A percentile compares a stretch with the other conserved stretches of the same genome.
Evolutionary conservation across 2,888 invertebrate species (phyloP).

Genomic region (Crepidodera aurea): DNA sequence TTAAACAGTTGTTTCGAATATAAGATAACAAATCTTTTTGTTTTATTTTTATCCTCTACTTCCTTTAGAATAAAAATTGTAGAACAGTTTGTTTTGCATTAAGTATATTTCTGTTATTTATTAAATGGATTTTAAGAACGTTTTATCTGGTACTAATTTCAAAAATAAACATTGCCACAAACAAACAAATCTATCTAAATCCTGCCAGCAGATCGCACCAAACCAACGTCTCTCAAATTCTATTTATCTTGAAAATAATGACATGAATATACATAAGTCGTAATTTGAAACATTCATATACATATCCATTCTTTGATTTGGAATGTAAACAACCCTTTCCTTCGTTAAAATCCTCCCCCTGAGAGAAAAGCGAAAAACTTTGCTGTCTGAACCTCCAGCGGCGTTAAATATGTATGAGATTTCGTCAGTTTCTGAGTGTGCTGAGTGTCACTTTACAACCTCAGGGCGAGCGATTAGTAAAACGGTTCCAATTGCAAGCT

Average conservation of each 20-base stretch:
- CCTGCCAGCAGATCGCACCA: neutral
- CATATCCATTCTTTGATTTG: conserved; percentile 5
- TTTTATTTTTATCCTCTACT: neutral
- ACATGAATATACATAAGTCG: neutral
- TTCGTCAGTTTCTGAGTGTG: conserved; percentile 40
- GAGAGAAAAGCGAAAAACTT: conserved; percentile 24
- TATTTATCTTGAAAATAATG: too few species aligned
- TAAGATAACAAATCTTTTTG: neutral
- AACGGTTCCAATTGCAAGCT: conserved; percentile 36
- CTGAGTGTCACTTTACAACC: conserved; percentile 43
- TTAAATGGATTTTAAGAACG: neutral
- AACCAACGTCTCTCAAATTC: neutral
- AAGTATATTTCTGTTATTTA: too few species aligned
- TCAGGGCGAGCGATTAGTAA: conserved; percentile 40
- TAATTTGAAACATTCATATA: conserved; percentile 1
- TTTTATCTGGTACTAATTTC: neutral
- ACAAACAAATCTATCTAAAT: neutral
- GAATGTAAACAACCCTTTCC: neutral
- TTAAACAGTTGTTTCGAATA: neutral
- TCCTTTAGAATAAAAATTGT: too few species aligned
- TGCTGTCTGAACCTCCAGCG: conserved; percentile 11
- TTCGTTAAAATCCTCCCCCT: conserved; percentile 1
- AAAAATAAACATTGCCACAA: neutral
- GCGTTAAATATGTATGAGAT: conserved; percentile 47
- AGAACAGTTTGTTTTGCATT: too few species aligned